phyloP scores from a whole-genome alignment of 64 coral and sea anemone species.

The Porites lutea region DNA sequence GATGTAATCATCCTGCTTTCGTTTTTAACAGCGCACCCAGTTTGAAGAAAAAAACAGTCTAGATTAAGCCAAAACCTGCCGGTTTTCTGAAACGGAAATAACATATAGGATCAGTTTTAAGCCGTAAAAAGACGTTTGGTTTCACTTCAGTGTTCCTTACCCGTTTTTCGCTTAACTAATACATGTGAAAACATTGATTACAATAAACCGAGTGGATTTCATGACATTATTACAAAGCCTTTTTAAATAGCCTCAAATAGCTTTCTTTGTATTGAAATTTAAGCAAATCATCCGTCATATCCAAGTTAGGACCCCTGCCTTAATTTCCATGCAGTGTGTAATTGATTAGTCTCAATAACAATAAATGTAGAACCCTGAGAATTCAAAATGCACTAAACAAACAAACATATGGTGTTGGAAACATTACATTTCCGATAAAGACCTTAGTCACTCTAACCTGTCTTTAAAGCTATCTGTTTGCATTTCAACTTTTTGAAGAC shows the following conservation, averaged over 20 bases:
- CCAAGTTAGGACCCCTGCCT: background rate
- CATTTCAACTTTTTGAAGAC: too few relatives aligned
- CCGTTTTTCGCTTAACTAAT: too few relatives aligned
- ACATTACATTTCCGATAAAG: too few relatives aligned
- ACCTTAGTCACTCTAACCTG: too few relatives aligned
- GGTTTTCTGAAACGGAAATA: background rate
- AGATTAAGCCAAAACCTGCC: background rate
- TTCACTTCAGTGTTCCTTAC: too few relatives aligned
- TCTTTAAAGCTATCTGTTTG: too few relatives aligned
- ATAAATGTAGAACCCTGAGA: background rate
- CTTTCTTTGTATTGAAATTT: conserved; percentile 5
- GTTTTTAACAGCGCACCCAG: background rate
- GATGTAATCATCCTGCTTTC: background rate
- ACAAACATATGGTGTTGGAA: background rate
- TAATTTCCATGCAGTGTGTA: background rate
- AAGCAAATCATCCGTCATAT: background rate
- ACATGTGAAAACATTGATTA: too few relatives aligned
- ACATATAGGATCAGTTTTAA: background rate
- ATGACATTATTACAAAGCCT: background rate
- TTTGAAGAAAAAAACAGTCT: background rate
- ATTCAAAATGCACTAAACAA: background rate
- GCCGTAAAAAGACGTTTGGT: too few relatives aligned
- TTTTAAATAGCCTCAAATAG: background rate
- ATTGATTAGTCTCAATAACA: background rate
- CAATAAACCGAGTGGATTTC: too few relatives aligned